Evolutionary conservation across 2,888 invertebrate genomes (phyloP).

Genomic region (Calliphora vomitoria): DNA sequence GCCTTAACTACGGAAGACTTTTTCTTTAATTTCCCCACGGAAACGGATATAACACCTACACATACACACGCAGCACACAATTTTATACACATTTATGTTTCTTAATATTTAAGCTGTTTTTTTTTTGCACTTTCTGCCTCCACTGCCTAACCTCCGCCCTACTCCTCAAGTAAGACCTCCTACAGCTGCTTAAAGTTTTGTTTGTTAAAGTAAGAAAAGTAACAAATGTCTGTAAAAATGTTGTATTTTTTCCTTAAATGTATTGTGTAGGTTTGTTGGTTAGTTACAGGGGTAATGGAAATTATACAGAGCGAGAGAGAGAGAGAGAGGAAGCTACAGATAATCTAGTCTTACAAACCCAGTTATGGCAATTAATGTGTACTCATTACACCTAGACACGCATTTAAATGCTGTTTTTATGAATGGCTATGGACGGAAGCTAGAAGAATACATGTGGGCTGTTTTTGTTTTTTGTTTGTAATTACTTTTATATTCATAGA

Average conservation of each 20-base stretch:
- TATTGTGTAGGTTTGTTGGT: constrained; percentile 19
- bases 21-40: constrained; percentile 76
- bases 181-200: background rate
- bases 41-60: constrained; percentile 72
- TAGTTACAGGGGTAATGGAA: background rate
- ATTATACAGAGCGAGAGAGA: background rate
- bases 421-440: background rate
- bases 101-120: constrained; percentile 13
- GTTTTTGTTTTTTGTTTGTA: constrained; percentile 31
- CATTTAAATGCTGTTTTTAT: constrained; percentile 38
- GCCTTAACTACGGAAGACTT: constrained; percentile 49
- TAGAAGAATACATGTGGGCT: background rate
- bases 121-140: background rate
- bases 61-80: constrained; percentile 12
- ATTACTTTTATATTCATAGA: constrained; percentile 60
- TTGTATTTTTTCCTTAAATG: background rate
- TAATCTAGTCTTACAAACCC: constrained; percentile 70
- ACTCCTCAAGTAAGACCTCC: background rate
- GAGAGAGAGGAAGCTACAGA: constrained; percentile 16
- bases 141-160: background rate
- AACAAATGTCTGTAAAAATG: constrained; percentile 27
- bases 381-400: constrained; percentile 71
- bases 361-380: constrained; percentile 69
- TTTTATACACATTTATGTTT: constrained; percentile 1
- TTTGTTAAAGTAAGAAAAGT: constrained; percentile 8